phyloP scores from a whole-genome alignment of 2,888 invertebrate genomes.

The Euclidia mi region DNA sequence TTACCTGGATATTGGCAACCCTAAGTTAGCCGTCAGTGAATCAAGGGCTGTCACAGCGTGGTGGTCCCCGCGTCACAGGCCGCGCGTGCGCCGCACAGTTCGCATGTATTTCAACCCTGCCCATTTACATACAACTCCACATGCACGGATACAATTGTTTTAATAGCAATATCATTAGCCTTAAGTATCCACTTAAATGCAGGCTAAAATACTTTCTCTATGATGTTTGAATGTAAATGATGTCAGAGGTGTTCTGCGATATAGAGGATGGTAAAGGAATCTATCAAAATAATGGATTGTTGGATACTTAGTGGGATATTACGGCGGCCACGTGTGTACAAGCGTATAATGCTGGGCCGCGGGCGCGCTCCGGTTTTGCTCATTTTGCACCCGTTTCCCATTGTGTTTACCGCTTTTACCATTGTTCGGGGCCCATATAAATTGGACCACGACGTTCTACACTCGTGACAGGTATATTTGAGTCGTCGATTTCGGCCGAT shows the following conservation, averaged over 20 bases:
- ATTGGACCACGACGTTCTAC: slow-evolving; percentile 84
- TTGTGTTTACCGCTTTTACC: slow-evolving; percentile 89
- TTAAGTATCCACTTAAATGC: slow-evolving; percentile 22
- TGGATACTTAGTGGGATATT: slow-evolving; percentile 34
- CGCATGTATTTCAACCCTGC: slow-evolving; percentile 81
- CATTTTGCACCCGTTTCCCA: slow-evolving; percentile 83
- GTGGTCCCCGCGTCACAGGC: slow-evolving; percentile 85
- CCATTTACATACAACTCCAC: slow-evolving; percentile 76
- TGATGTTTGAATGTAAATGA: slow-evolving; percentile 2
- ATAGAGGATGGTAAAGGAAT: slow-evolving; percentile 6
- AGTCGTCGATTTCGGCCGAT: slow-evolving; percentile 87
- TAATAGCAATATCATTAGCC: slow-evolving; percentile 38
- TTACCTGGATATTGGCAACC: slow-evolving; percentile 66
- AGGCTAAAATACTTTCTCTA: background rate
- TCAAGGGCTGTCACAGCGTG: slow-evolving; percentile 85
- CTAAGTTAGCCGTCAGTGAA: slow-evolving; percentile 77
- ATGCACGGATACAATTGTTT: slow-evolving; percentile 43
- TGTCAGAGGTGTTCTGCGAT: background rate
- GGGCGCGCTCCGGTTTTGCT: slow-evolving; percentile 70
- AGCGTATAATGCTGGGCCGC: slow-evolving; percentile 42
- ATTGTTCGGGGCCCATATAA: slow-evolving; percentile 88
- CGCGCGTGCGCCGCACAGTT: slow-evolving; percentile 82
- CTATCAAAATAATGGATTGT: slow-evolving; percentile 48
- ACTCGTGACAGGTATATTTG: slow-evolving; percentile 89
- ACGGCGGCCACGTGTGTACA: slow-evolving; percentile 39